These are phyloP conservation scores for Lethenteron camtschaticum DNA, from an alignment of 2,113 vertebrate species.

Conservation along the genomic window DNA sequence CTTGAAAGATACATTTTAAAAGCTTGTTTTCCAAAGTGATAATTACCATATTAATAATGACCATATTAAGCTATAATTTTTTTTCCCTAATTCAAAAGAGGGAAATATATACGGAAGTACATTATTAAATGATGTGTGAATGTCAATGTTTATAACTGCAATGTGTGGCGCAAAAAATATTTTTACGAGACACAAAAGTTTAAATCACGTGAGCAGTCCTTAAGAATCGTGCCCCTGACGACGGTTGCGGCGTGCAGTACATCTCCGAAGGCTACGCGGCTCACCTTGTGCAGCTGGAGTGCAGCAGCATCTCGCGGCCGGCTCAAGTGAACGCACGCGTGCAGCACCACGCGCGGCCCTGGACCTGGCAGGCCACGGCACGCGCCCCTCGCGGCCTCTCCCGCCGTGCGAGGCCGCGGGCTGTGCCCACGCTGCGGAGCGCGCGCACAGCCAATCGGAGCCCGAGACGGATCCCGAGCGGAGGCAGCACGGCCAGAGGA, in stretches of 20 bases:
- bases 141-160: neutral
- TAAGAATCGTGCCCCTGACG: neutral
- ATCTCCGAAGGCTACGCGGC: slow-evolving; percentile 80
- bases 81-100: neutral
- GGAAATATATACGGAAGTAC: slow-evolving; percentile 1
- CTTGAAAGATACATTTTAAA: too few species aligned
- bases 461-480: slow-evolving; percentile 67
- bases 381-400: slow-evolving; percentile 44
- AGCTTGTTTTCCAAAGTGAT: too few species aligned
- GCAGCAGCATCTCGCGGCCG: slow-evolving; percentile 54
- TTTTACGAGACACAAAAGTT: neutral
- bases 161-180: neutral
- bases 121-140: neutral
- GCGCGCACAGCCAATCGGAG: slow-evolving; percentile 89
- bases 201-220: neutral
- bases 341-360: slow-evolving; percentile 74
- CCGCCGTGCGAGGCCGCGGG: slow-evolving; percentile 25
- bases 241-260: slow-evolving; percentile 30
- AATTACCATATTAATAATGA: too few species aligned
- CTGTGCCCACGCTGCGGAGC: slow-evolving; percentile 28
- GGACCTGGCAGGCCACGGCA: slow-evolving; percentile 85
- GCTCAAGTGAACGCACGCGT: slow-evolving; percentile 75
- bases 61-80: neutral
- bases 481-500: neutral
- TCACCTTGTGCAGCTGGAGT: slow-evolving; percentile 65